Evolutionary conservation across 1,140 invertebrate genomes (phyloP).

Genomic region (Ceratitis capitata): DNA sequence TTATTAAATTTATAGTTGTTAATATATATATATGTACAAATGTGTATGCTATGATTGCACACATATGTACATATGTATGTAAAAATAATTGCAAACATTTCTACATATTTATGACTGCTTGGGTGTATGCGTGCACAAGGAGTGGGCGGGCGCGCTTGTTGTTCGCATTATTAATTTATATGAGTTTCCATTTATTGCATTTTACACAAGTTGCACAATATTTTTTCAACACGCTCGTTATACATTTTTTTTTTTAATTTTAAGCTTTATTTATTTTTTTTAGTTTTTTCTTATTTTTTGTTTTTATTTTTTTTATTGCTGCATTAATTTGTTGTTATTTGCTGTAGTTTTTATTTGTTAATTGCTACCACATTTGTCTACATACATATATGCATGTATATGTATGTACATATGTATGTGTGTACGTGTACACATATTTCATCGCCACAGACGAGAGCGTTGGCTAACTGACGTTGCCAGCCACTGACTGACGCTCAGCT

Average conservation of each 20-base stretch:
- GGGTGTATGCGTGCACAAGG: neutral
- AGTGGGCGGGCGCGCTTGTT: neutral
- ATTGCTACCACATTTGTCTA: neutral
- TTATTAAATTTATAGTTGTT: neutral
- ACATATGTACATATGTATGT: neutral
- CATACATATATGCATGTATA: too few relatives aligned
- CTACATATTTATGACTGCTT: neutral
- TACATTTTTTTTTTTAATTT: neutral
- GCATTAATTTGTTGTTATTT: too few relatives aligned
- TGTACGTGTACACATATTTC: too few relatives aligned
- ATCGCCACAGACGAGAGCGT: neutral
- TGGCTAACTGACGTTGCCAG: neutral
- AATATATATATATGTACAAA: neutral
- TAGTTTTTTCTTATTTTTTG: neutral
- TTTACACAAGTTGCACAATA: constrained; percentile 26
- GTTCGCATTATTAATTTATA: constrained; percentile 17
- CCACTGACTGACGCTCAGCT: neutral
- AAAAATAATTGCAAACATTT: too few relatives aligned
- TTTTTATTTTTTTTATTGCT: constrained; percentile 2
- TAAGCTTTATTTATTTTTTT: neutral
- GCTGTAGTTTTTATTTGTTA: constrained; percentile 1
- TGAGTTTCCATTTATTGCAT: constrained; percentile 7
- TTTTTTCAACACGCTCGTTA: neutral
- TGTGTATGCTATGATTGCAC: too few relatives aligned
- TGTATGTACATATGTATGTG: too few relatives aligned